Base-by-base conservation (phyloP, 2,113 vertebrate species). In the Planiliza haematocheilus region DNA sequence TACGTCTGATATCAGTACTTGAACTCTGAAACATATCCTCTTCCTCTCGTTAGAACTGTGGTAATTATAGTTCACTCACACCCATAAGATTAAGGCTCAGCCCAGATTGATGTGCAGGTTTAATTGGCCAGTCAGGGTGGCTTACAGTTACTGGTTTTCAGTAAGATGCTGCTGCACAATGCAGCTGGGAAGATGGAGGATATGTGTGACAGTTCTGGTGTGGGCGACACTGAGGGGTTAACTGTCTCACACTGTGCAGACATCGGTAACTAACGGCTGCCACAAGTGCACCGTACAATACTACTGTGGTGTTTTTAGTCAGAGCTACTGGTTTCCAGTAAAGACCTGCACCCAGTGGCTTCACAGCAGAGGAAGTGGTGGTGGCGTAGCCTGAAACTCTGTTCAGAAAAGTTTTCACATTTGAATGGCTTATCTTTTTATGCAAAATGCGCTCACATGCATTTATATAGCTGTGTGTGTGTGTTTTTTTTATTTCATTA, bases 301-400 rank as follows among this genome's bases (percentile, higher is more conserved):
- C 70, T 67, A 59, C 16, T 62, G 82, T 85, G 68, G 66, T 49
- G 80, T 82, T 91, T 84, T 91, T 88, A 91, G 84, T 91, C 89
- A 89, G 56, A 77, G 70, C 70, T 53, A 88, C 85, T 87, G 87
- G 86, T 89, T 93, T 93, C 90, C 91, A 91, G 89, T 87, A 91
- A 92, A 84, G 75, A 70, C 70, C 81, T 83, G 81, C 75, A 79
- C 69, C 80, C 69, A 83, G 67, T 84, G 78, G 52, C 79, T 86
- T 86, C 74, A 84, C 69, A 78, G 61, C 37, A 91, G 76, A 93
- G 91, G 90, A 94, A 92, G 92, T 86, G 90, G 91, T 89, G 60
- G 71, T 79, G 86, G 86, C 68, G 77, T 65, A 77, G 82, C 48
- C 66, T 85, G 80, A 91, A 89, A 86, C 63, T 83, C 60, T 21